phyloP scores from a whole-genome alignment of 2,888 invertebrate species.

The Lepeophtheirus nordmannii region DNA sequence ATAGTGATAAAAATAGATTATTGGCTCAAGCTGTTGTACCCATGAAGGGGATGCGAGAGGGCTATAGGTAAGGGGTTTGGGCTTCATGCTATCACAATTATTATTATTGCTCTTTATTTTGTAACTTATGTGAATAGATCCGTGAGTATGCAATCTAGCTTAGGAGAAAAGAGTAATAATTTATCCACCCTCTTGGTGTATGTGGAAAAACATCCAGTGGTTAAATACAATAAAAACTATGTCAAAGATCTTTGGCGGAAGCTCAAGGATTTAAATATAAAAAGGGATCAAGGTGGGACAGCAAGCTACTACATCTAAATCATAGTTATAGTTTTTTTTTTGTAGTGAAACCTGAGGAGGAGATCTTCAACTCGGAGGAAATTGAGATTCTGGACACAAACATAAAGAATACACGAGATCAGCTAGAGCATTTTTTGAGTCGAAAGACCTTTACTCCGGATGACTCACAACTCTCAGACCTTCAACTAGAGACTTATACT shows the following conservation, averaged over 20 bases:
- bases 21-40: conserved; percentile 11
- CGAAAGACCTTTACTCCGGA: background rate
- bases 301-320: no score
- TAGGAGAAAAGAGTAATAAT: background rate
- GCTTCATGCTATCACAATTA: no score
- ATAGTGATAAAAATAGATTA: background rate
- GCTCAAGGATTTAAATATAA: background rate
- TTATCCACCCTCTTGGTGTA: conserved; percentile 3
- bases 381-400: background rate
- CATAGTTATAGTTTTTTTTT: no score
- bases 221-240: background rate
- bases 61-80: conserved; percentile 2
- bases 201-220: conserved; percentile 5
- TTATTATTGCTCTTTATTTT: no score
- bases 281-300: background rate
- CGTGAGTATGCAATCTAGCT: background rate
- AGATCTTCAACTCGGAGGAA: no score
- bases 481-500: no score
- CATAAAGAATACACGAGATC: background rate
- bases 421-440: background rate
- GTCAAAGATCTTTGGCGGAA: background rate
- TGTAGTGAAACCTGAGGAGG: no score
- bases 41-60: conserved; percentile 2
- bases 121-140: no score
- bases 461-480: no score